phyloP scores from a whole-genome alignment of 2,888 invertebrate genomes.

The Scaeva pyrastri region DNA sequence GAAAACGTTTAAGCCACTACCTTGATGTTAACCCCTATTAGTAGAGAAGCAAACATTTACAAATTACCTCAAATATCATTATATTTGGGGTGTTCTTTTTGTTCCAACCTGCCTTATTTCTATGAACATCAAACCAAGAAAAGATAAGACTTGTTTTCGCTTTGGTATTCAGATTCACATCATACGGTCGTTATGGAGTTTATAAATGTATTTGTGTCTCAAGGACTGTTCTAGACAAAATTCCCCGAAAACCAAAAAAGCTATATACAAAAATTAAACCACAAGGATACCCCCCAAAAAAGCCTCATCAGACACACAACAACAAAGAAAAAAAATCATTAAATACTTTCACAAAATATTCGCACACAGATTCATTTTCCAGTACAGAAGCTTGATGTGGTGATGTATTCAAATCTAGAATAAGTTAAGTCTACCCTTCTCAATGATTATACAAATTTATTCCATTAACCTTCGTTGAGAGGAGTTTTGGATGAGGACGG shows the following conservation, averaged over 20 bases:
- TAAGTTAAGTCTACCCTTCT: constrained; percentile 11
- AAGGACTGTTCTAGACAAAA: constrained; percentile 23
- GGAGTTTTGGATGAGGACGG: neutral
- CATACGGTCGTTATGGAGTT: constrained; percentile 13
- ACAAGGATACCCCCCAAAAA: constrained; percentile 9
- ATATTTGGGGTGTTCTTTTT: constrained; percentile 8
- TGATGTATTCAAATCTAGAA: constrained; percentile 2
- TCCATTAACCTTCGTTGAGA: constrained; percentile 45
- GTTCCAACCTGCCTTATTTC: constrained; percentile 12
- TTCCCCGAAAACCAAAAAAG: neutral
- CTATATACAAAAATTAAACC: neutral
- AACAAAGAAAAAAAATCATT: neutral
- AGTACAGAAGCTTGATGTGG: neutral
- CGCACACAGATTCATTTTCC: constrained; percentile 17
- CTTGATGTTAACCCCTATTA: constrained; percentile 30
- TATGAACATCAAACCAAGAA: constrained; percentile 21
- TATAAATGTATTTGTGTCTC: constrained; percentile 32
- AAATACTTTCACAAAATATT: constrained; percentile 22
- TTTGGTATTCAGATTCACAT: neutral
- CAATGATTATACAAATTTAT: constrained; percentile 55
- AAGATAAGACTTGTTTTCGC: constrained; percentile 1
- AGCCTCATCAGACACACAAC: neutral
- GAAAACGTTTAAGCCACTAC: neutral
- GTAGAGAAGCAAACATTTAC: constrained; percentile 4
- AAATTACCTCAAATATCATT: constrained; percentile 32